phyloP scores from a whole-genome alignment of 2,888 invertebrate species.

The Furcula furcula region DNA sequence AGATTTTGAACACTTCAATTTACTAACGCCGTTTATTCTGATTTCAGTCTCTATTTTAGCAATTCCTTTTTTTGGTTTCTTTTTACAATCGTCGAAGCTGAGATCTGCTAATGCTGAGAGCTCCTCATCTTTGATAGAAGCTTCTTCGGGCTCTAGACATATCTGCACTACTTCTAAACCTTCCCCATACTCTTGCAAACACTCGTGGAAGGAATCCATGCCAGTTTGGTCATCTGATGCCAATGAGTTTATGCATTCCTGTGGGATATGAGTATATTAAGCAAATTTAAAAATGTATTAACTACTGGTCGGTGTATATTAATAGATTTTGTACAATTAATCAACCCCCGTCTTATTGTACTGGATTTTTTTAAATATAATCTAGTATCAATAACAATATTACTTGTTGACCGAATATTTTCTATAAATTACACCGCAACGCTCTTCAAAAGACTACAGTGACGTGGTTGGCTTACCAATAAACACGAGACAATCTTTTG shows the following conservation, averaged over 20 bases:
- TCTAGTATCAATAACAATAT: no score
- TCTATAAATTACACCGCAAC: no score
- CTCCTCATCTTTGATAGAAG: conserved; percentile 77
- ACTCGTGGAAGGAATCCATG: conserved; percentile 84
- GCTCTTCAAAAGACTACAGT: no score
- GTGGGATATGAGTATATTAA: no score
- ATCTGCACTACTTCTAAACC: conserved; percentile 84
- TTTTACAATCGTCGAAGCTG: conserved; percentile 67
- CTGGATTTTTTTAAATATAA: no score
- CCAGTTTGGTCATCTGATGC: conserved; percentile 84
- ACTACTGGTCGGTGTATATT: no score
- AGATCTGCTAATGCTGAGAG: conserved; percentile 69
- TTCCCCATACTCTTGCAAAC: conserved; percentile 84
- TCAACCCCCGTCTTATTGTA: no score
- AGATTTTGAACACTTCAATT: conserved; percentile 64
- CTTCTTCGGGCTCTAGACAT: conserved; percentile 82
- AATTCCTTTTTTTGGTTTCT: conserved; percentile 35
- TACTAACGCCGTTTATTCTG: conserved; percentile 55
- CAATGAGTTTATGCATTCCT: conserved; percentile 79
- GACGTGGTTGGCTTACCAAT: no score
- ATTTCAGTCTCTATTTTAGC: conserved; percentile 36
- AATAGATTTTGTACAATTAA: no score
- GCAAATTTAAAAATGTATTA: no score
- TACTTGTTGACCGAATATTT: no score
- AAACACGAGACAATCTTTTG: no score